Evolutionary conservation across 2,888 invertebrate genomes (phyloP), one percentile per base, ranked within the genome.

Genomic region (Chloroclystis v-ata): DNA sequence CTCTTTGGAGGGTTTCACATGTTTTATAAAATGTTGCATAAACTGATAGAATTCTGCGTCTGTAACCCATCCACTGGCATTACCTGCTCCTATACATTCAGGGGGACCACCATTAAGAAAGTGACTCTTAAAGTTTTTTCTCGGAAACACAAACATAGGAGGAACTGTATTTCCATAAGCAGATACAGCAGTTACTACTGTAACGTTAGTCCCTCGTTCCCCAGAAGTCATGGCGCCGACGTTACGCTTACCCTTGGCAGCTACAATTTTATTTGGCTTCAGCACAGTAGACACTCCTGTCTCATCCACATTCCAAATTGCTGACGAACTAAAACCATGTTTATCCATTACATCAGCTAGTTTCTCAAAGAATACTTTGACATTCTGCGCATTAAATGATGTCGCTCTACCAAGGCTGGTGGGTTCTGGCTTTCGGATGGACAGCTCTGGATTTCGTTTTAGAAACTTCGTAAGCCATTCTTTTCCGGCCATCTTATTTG

Each of bases 331-430:
- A 47, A 56, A 59, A 51, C 52, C 46, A 50, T 59, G 8, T 49
- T 38, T 57, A 32, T 59, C 57, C 44, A 60, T 50, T 38, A 63
- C 57, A 43, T 48, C 49, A 33, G 52, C 57, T 47, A 62, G 57
- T 52, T 67, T 61, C 14, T 61, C 59, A 56, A 62, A 26, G 26
- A 26, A 26, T 26, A 26, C 26, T 26, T 26, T 26, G 62, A 61
- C 61, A 53, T 64, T 62, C 11, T 54, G 47, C 29, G 40, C 55
- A 59, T 66, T 58, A 59, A 65, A 66, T 52, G 59, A 55, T 47
- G 61, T 65, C 46, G 57, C 58, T 51, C 65, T 59, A 50, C 58
- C 56, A 41, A 60, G 53, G 53, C 60, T 59, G 12, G 63, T 63
- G 44, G 59, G 52, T 59, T 60, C 59, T 52, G 56, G 60, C 43